Evolutionary conservation across 2,113 vertebrate genomes (phyloP).

Genomic region (Chloebia gouldiae): DNA sequence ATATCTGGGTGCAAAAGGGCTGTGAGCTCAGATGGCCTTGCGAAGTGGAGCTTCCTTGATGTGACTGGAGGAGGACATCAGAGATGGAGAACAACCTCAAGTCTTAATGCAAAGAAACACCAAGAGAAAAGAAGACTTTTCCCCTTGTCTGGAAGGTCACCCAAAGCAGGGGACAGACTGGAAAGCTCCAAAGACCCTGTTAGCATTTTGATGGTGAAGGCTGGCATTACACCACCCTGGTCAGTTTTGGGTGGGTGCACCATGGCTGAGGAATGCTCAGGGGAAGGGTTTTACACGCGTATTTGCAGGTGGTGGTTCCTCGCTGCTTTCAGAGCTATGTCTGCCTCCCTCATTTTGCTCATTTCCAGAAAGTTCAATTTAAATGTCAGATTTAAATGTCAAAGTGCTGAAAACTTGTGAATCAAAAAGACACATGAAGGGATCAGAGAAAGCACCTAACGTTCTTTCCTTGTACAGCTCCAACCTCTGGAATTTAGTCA

Average conservation of each 20-base stretch:
- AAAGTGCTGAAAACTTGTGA: not conserved
- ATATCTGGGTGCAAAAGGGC: not conserved
- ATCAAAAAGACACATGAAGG: not conserved
- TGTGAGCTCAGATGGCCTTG: not conserved
- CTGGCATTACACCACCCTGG: rapidly evolving
- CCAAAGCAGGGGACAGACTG: not conserved
- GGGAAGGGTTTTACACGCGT: not conserved
- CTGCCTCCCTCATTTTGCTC: not conserved
- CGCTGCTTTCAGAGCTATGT: not conserved
- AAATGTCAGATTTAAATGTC: not conserved
- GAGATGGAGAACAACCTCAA: not conserved
- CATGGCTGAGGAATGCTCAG: not conserved
- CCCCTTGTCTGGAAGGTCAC: not conserved
- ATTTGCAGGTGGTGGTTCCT: not conserved
- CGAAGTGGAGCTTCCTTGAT: rapidly evolving
- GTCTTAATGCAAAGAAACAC: not conserved
- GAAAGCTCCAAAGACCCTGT: not conserved
- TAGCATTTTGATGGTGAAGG: not conserved
- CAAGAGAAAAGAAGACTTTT: not conserved
- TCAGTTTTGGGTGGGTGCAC: not conserved
- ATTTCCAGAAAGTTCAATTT: not conserved
- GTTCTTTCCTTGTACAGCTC: not conserved
- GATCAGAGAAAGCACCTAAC: not conserved
- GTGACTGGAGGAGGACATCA: not conserved
- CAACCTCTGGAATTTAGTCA: not conserved